Evolutionary conservation across 35 echinoderm and acorn worm genomes (phyloP).

Genomic region (Apostichopus parvimensis): DNA sequence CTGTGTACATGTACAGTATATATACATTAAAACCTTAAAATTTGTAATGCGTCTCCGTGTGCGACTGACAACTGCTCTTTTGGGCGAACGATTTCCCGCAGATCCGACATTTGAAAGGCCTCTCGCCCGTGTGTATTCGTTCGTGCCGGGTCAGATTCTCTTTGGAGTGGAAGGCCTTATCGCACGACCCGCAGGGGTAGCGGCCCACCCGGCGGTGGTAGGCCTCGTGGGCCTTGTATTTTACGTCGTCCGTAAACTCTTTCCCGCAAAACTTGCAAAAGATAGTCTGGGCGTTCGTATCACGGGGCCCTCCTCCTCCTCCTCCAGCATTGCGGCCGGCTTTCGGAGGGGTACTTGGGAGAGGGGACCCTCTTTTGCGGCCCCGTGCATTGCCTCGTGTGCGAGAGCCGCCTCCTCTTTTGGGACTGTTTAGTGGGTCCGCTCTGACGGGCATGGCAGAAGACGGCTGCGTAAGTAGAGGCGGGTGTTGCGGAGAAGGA

Average conservation of each 20-base stretch:
- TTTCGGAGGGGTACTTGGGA: background rate
- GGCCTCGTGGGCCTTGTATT: constrained; percentile 17
- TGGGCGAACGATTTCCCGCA: constrained; percentile 46
- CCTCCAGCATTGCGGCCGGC: background rate
- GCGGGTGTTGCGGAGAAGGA: background rate
- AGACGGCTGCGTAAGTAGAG: background rate
- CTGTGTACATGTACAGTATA: too few species aligned
- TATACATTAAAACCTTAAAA: background rate
- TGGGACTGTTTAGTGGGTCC: background rate
- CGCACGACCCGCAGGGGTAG: constrained; percentile 17
- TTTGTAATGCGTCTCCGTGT: constrained; percentile 18
- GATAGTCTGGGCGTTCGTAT: background rate
- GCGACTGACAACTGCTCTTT: background rate
- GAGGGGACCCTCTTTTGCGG: background rate
- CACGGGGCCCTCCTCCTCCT: background rate
- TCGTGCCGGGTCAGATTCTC: background rate
- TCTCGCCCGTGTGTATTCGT: constrained; percentile 28
- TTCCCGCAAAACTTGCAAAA: constrained; percentile 53
- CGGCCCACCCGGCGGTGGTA: constrained; percentile 13
- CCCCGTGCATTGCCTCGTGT: background rate
- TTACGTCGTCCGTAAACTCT: background rate
- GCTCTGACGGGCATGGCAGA: background rate
- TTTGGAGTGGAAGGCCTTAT: constrained; percentile 7
- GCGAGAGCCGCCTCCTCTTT: background rate
- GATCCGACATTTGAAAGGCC: constrained; percentile 28